phyloP scores from a whole-genome alignment of 2,797 vertebrate genomes.

The Hippopotamyrus pictus region DNA sequence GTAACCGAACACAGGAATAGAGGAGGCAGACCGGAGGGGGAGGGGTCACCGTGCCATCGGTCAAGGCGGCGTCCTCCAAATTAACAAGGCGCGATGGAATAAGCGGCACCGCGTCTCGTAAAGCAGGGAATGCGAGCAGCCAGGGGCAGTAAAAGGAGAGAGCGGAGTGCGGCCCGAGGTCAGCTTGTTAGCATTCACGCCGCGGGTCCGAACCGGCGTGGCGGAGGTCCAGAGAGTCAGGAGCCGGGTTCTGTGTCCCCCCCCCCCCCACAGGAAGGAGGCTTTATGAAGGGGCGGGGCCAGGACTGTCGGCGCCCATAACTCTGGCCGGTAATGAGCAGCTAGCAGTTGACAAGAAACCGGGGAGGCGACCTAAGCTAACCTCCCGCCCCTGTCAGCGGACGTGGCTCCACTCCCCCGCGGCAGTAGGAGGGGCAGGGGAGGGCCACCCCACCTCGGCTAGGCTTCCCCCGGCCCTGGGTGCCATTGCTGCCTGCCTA shows the following conservation, averaged over 20 bases:
- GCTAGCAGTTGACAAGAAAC: constrained; percentile 43
- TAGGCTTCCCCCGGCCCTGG: not conserved
- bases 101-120: constrained; percentile 54
- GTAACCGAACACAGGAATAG: constrained; percentile 24
- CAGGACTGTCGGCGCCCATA: constrained; percentile 42
- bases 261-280: constrained; percentile 30
- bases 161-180: constrained; percentile 49
- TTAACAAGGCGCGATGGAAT: constrained; percentile 48
- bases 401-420: constrained; percentile 10
- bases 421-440: not conserved
- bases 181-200: constrained; percentile 52
- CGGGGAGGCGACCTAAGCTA: constrained; percentile 45
- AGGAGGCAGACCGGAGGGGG: constrained; percentile 27
- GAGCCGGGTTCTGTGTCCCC: not conserved
- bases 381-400: constrained; percentile 20
- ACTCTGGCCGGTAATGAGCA: constrained; percentile 50
- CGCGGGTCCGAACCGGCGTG: constrained; percentile 37
- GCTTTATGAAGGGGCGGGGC: constrained; percentile 43
- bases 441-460: not conserved
- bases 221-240: not conserved
- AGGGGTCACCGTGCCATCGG: constrained; percentile 40
- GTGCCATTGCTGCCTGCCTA: constrained; percentile 13
- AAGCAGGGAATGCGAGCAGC: constrained; percentile 61
- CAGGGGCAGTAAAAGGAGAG: constrained; percentile 54
- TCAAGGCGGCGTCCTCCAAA: constrained; percentile 45